Conservation (phyloP, 2,888 invertebrate genomes). For the Aelia acuminata region DNA sequence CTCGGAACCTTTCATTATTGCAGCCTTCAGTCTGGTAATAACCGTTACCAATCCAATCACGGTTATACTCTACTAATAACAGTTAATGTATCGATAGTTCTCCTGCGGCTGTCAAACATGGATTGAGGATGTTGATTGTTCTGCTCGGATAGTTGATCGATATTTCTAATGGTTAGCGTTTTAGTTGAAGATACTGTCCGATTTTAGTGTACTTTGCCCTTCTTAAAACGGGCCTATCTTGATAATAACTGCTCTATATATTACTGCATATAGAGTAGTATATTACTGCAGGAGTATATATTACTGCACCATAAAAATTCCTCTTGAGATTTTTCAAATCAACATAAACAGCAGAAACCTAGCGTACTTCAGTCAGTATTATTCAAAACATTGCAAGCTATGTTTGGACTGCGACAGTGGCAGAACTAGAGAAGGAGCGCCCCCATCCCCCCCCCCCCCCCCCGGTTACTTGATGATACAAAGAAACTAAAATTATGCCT, state of each 20-base stretch:
- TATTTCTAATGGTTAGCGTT: background rate
- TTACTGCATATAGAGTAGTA: too few relatives aligned
- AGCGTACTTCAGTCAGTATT: too few relatives aligned
- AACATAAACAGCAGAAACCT: too few relatives aligned
- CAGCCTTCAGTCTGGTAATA: conserved; percentile 12
- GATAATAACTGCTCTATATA: background rate
- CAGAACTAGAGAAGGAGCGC: too few relatives aligned
- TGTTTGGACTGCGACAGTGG: too few relatives aligned
- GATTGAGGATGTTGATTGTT: conserved; percentile 28
- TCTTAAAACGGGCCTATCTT: background rate
- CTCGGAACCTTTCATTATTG: conserved; percentile 42
- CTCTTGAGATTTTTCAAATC: too few relatives aligned
- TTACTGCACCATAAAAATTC: background rate
- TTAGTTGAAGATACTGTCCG: background rate
- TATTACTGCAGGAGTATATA: too few relatives aligned
- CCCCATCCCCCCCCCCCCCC: too few relatives aligned
- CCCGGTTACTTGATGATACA: too few relatives aligned
- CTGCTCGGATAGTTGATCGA: background rate
- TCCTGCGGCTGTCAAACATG: background rate
- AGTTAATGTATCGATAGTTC: conserved; percentile 34
- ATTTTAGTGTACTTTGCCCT: background rate
- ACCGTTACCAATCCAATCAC: conserved; percentile 51
- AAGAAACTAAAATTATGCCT: too few relatives aligned
- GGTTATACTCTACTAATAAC: conserved; percentile 38
- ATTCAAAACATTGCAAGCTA: too few relatives aligned